phyloP scores from a whole-genome alignment of 2,797 vertebrate species.

The Vespertilio murinus region DNA sequence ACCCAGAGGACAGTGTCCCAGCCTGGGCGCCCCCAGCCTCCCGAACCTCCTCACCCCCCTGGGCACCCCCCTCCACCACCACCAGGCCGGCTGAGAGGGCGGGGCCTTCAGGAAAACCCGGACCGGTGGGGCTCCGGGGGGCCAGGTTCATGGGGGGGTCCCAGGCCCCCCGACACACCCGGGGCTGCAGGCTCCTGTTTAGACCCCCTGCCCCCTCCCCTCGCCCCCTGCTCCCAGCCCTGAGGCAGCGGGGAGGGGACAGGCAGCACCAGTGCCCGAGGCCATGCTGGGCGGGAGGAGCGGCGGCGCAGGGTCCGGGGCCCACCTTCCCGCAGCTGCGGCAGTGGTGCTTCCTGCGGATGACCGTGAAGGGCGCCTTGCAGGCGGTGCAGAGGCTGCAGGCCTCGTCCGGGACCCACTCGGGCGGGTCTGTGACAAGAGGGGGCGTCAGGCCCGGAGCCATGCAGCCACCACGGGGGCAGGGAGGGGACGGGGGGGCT shows the following conservation, averaged over 20 bases:
- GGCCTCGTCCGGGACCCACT: constrained; percentile 98
- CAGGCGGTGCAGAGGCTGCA: constrained; percentile 95
- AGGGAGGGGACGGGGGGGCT: background rate
- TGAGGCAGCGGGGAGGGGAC: background rate
- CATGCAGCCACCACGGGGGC: rapidly evolving
- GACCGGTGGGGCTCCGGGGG: background rate
- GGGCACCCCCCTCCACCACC: too few species aligned
- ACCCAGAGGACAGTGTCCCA: background rate
- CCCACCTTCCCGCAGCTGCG: constrained; percentile 98
- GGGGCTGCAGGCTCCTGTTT: background rate
- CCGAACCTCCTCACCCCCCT: too few species aligned
- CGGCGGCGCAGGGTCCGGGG: background rate
- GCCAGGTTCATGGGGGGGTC: too few species aligned
- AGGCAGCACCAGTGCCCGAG: background rate
- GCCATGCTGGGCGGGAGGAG: background rate
- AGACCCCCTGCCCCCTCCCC: too few species aligned
- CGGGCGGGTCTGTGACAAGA: constrained; percentile 91
- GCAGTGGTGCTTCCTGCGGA: constrained; percentile 98
- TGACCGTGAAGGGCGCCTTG: constrained; percentile 97
- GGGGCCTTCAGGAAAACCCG: background rate
- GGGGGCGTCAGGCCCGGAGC: background rate
- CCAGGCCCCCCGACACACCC: background rate
- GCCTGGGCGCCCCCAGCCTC: rapidly evolving
- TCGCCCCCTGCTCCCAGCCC: background rate
- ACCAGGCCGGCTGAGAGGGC: too few species aligned